phyloP scores from a whole-genome alignment of 2,113 vertebrate genomes.

The Electrona antarctica region DNA sequence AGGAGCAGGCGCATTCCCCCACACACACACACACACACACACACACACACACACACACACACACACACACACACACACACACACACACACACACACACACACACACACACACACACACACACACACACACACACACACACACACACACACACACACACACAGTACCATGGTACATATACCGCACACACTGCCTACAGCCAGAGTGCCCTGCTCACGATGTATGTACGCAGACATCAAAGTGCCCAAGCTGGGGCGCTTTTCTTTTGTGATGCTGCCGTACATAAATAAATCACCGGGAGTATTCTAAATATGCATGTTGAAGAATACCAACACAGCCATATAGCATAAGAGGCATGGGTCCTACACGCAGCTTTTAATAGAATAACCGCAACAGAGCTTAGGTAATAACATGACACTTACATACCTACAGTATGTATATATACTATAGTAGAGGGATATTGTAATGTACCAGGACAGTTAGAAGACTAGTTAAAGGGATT shows the following conservation, averaged over 20 bases:
- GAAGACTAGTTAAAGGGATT: background rate
- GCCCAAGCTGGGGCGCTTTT: constrained; percentile 5
- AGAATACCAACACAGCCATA: background rate
- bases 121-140: constrained; percentile 6
- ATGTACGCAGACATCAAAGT: constrained; percentile 37
- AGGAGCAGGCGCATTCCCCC: constrained; percentile 35
- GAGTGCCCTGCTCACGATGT: constrained; percentile 16
- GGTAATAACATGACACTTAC: too few species aligned
- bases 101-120: constrained; percentile 38
- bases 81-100: constrained; percentile 41
- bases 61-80: constrained; percentile 36
- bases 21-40: constrained; percentile 51
- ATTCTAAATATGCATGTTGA: constrained; percentile 19
- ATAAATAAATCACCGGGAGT: constrained; percentile 37
- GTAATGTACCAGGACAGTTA: too few species aligned
- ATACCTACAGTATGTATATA: background rate
- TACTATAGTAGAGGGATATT: background rate
- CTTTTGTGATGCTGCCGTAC: constrained; percentile 12
- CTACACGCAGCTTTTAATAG: background rate
- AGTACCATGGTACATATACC: constrained; percentile 28
- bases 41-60: constrained; percentile 34
- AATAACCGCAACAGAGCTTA: background rate
- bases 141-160: constrained; percentile 10
- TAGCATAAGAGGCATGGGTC: background rate
- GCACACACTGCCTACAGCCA: constrained; percentile 23